Evolutionary conservation across 2,888 invertebrate genomes (phyloP), one percentile per base, ranked within the genome.

Genomic region (Drosophila prolongata): DNA sequence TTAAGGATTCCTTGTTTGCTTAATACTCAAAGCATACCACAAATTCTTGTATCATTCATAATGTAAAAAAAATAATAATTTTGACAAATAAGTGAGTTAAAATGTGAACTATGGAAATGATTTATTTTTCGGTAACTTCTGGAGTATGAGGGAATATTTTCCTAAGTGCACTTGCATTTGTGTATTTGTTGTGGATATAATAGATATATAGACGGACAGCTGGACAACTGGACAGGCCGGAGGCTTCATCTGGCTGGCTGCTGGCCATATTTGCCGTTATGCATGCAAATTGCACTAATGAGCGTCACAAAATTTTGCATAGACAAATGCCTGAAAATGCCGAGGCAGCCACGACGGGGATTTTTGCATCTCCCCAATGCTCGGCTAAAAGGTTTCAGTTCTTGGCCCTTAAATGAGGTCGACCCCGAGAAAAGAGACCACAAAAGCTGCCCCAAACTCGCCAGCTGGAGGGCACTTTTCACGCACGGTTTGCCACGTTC

Each of bases 251-350:
- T 71, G 69, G 64, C 68, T 75, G 35, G 78, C 70, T 56, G 19
- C 13, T 50, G 60, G 68, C 80, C 72, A 78, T 75, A 83, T 86
- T 88, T 88, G 84, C 78, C 73, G 67, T 73, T 88, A 83, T 86
- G 84, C 84, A 83, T 88, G 87, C 87, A 86, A 84, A 88, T 88
- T 80, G 87, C 84, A 83, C 89, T 84, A 84, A 84, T 84, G 88
- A 84, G 84, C 80, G 78, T 56, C 60, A 67, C 76, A 82, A 87
- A 66, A 86, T 88, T 88, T 86, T 73, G 83, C 81, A 81, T 87
- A 87, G 78, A 71, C 87, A 81, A 81, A 81, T 80, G 84, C 59
- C 54, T 60, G 73, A 10, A 34, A 53, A 46, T 59, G 38, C 46
- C 50, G 68, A 59, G 46, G 46, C 49, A 37, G 42, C 34, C 11